phyloP scores from a whole-genome alignment of 1,140 invertebrate species.

The Aphidius ervi region DNA sequence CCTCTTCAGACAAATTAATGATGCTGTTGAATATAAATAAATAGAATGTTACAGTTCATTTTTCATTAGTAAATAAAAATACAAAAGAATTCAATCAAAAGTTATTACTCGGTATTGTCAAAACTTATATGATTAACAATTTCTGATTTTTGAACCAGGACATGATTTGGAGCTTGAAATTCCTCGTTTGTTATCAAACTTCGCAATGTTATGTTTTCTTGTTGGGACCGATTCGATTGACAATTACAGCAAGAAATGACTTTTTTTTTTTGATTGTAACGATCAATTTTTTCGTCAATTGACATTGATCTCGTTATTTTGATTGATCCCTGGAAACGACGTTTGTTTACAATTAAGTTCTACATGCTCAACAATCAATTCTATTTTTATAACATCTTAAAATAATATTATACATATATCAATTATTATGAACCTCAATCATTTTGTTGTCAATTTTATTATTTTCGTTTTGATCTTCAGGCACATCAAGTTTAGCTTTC shows the following conservation, averaged over 20 bases:
- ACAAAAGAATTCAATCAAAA: not conserved
- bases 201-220: too few species aligned
- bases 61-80: not conserved
- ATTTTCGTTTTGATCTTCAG: too few species aligned
- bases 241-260: too few species aligned
- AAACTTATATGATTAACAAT: constrained; percentile 33
- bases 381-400: too few species aligned
- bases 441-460: too few species aligned
- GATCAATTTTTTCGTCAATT: constrained; percentile 28
- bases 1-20: constrained; percentile 32
- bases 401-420: too few species aligned
- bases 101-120: constrained; percentile 31
- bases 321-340: constrained; percentile 6
- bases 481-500: too few species aligned
- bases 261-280: constrained; percentile 1
- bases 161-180: constrained; percentile 20
- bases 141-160: constrained; percentile 33
- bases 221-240: too few species aligned
- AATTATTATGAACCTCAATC: too few species aligned
- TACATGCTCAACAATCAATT: too few species aligned
- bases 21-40: constrained; percentile 28
- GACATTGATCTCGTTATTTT: constrained; percentile 35
- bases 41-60: not conserved
- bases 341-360: too few species aligned
- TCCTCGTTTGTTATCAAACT: too few species aligned